Base-by-base conservation (phyloP, 53 echinoderm and acorn worm species). In the Stichopus horrens region DNA sequence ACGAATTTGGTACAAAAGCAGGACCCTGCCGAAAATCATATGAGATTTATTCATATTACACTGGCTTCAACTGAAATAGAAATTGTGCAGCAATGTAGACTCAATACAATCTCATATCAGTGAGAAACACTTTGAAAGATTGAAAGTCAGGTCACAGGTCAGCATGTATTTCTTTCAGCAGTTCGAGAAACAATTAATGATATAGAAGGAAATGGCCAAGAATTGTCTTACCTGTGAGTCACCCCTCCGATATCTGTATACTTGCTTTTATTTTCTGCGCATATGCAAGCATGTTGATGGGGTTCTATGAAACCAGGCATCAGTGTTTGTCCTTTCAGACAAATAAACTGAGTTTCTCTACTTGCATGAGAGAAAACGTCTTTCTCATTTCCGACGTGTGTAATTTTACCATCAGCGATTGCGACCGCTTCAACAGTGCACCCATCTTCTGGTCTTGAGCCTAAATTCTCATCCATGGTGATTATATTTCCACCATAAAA, bases 401-500 rank as follows among this genome's bases (percentile, higher is more conserved):
- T 63, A 53, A 92, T 92, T 52, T 73, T 83, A 22, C 83, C 92
- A 58, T 20, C 83, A 14, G 73, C 23, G 23, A 92, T 73, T 54
- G 92, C 92, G 5, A 90, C 76, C 6, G 92, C 92, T 74, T 87
- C 88, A 5, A 88, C 88, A 58, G 74, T 90, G 21, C 82, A 63
- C 18, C n/a, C 18, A 7, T 18, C 18, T n/a, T 71, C 18, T 16
- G 18, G 18, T 14, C 7, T 0, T 20, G 7, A 57, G 9, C 57
- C 21, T 13, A 18, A 7, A 5, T 76, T n/a, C 16, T 73, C 86
- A 9, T 92, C 92, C 92, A 92, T 92, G 56, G 92, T 92, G 60
- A 92, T 86, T 5, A 92, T 92, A 54, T 92, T 82, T 22, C 92
- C 92, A n/a, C 92, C 92, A 77, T 90, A 92, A 14, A 90, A 66